Conservation (phyloP, 2,797 vertebrate species). For the Ateles fusciceps region DNA sequence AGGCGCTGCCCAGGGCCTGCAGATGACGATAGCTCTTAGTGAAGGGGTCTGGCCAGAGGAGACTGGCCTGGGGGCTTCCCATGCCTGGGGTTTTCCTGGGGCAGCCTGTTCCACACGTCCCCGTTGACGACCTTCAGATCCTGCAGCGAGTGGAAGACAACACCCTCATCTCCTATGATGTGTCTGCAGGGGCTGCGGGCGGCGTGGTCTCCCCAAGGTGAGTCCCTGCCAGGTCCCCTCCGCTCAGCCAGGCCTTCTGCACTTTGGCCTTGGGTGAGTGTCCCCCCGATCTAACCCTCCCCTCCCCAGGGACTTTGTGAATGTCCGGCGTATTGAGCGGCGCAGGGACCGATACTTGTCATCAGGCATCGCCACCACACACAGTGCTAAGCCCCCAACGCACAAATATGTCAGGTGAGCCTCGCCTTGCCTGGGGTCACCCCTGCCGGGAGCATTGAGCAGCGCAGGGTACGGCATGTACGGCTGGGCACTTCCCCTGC, state of each 20-base stretch:
- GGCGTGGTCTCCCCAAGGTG: conserved; percentile 96
- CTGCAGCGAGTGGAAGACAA: conserved; percentile 96
- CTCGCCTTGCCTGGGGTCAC: background rate
- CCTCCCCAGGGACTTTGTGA: conserved; percentile 93
- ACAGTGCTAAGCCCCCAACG: conserved; percentile 88
- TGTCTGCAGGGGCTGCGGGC: conserved; percentile 93
- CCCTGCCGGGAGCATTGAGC: background rate
- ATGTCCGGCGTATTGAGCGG: conserved; percentile 94
- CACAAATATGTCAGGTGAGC: conserved; percentile 93
- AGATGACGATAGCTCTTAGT: background rate
- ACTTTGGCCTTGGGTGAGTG: background rate
- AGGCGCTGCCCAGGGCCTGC: background rate
- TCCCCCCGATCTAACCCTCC: background rate
- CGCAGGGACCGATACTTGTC: conserved; percentile 93
- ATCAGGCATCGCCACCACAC: conserved; percentile 91
- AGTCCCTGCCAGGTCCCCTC: background rate
- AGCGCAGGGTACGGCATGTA: background rate
- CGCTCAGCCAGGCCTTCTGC: background rate
- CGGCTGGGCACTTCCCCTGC: background rate
- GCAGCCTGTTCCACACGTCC: background rate
- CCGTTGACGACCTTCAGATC: conserved; percentile 84
- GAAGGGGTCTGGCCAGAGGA: background rate
- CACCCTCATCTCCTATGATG: conserved; percentile 93
- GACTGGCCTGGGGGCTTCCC: background rate
- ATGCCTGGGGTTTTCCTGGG: background rate